Evolutionary conservation across 2,888 invertebrate genomes (phyloP), one percentile per base, ranked within the genome.

Genomic region (Eilema depressum): DNA sequence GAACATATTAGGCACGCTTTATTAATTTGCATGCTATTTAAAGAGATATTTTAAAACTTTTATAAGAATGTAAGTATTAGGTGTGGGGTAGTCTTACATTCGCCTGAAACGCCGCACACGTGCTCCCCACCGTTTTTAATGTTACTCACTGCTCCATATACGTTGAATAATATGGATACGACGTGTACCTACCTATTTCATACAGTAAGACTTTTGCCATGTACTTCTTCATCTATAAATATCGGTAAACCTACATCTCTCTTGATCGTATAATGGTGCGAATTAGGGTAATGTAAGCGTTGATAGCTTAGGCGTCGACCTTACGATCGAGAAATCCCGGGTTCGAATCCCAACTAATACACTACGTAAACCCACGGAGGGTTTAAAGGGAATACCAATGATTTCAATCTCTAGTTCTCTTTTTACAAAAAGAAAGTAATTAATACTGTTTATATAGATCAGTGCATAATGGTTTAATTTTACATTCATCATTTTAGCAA

Each of bases 51-150:
- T 37, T 30, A 33, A 62, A 63, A 63, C 23, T 4, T 37, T 28
- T 53, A 63, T 59, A 69, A 41, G 63, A 57, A 37, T 66, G 68
- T 70, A 68, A 68, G 63, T 62, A 74, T 78, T 71, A 76, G 72
- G 69, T 70, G 60, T 65, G 65, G 79, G 76, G 65, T 73, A 83
- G 75, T 81, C 79, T 81, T 79, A 71, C 79, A 83, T 81, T 75
- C 72, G 73, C 72, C 81, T 84, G 81, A 81, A 84, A 84, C 72
- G 73, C 63, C 71, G 75, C 80, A 84, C 83, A 84, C 85, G 83
- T 83, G 83, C 85, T 79, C 75, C 74, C 74, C 76, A 76, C 74
- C 66, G 77, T 78, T 83, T 84, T 83, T 83, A 84, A 83, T 83
- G 83, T 83, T 80, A 75, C 77, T 77, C 77, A 73, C 75, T 76